These are phyloP conservation scores for Genyomyrus donnyi DNA, from an alignment of 2,113 vertebrate genomes.

Conservation along the genomic window DNA sequence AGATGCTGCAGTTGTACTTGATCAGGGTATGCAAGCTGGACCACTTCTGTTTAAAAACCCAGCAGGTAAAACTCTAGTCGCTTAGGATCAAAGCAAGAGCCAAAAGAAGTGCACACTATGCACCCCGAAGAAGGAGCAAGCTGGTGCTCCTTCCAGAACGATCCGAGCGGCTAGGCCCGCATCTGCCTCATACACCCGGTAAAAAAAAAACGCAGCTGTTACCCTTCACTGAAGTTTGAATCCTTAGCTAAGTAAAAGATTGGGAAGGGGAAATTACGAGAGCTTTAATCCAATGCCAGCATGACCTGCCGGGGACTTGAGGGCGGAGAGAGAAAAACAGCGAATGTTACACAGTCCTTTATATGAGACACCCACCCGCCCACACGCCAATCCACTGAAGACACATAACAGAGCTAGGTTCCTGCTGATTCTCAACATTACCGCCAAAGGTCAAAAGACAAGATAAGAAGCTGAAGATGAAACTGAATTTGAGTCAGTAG, in stretches of 20 bases:
- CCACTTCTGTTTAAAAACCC: neutral
- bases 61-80: neutral
- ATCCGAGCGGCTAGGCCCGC: neutral
- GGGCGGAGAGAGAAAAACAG: neutral
- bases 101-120: neutral
- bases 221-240: neutral
- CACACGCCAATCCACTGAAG: neutral
- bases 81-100: neutral
- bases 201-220: neutral
- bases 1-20: neutral
- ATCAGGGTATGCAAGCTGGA: neutral
- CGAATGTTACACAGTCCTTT: neutral
- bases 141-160: neutral
- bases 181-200: neutral
- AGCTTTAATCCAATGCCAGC: neutral
- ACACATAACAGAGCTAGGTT: neutral
- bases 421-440: too few species aligned
- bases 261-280: neutral
- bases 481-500: neutral
- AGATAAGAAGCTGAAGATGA: neutral
- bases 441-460: neutral
- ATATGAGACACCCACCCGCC: neutral
- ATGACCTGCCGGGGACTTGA: neutral
- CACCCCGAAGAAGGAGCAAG: neutral
- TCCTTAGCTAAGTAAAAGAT: neutral